Evolutionary conservation across 2,888 invertebrate genomes (phyloP).

Genomic region (Melitaea athalia): DNA sequence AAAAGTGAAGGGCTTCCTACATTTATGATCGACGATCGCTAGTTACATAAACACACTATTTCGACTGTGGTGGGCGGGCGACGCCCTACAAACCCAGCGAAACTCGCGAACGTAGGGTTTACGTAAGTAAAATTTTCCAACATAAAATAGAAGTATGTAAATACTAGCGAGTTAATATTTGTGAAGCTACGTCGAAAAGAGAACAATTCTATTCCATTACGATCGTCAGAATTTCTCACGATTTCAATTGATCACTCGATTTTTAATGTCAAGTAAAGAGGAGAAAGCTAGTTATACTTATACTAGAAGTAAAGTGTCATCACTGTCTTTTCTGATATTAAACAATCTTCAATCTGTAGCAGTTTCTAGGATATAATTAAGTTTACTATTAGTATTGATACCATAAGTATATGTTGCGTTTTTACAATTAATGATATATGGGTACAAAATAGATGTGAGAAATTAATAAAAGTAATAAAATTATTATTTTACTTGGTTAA

Average conservation of each 20-base stretch:
- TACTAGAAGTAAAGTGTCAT: too few relatives aligned
- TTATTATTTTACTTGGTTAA: too few relatives aligned
- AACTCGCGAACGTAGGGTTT: slow-evolving; percentile 12
- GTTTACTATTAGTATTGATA: too few relatives aligned
- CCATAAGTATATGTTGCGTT: too few relatives aligned
- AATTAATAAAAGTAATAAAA: too few relatives aligned
- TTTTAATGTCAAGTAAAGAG: neutral
- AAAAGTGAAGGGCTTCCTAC: slow-evolving; percentile 13
- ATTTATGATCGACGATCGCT: slow-evolving; percentile 26
- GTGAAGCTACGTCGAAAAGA: neutral
- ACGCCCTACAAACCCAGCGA: slow-evolving; percentile 34
- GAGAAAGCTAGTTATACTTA: neutral
- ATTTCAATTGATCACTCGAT: neutral
- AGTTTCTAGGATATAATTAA: too few relatives aligned
- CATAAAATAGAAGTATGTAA: neutral
- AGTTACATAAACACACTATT: slow-evolving; percentile 32
- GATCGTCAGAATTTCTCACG: neutral
- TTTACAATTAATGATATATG: too few relatives aligned
- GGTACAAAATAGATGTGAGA: too few relatives aligned
- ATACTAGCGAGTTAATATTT: neutral
- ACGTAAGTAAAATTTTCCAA: slow-evolving; percentile 5
- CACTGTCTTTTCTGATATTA: too few relatives aligned
- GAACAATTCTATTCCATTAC: neutral
- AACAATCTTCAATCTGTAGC: too few relatives aligned
- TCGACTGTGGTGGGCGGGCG: slow-evolving; percentile 37